phyloP scores from a whole-genome alignment of 2,888 invertebrate genomes.

The Aphrophora alni region DNA sequence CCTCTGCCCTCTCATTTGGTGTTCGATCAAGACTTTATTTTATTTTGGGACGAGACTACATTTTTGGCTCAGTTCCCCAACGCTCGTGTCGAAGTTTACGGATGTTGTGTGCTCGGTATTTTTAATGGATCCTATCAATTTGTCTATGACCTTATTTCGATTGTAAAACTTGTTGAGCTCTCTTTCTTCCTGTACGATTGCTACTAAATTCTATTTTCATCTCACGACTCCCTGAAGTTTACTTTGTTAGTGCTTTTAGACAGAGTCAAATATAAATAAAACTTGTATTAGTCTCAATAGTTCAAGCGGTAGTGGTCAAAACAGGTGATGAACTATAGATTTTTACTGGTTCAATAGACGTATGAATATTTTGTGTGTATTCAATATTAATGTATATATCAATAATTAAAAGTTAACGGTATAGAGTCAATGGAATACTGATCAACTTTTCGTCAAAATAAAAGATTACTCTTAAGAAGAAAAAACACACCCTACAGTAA shows the following conservation, averaged over 20 bases:
- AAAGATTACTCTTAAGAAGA: too few relatives aligned
- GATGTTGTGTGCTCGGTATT: constrained; percentile 35
- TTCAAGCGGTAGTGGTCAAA: too few relatives aligned
- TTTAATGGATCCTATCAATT: constrained; percentile 1
- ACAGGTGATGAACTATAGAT: too few relatives aligned
- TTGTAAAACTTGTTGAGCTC: not conserved
- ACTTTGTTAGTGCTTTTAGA: not conserved
- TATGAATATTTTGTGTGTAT: too few relatives aligned
- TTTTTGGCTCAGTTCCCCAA: constrained; percentile 33
- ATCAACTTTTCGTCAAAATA: too few relatives aligned
- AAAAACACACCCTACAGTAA: too few relatives aligned
- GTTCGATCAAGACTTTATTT: not conserved
- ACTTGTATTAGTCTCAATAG: not conserved
- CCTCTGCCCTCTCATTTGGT: not conserved
- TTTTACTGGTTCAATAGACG: too few relatives aligned
- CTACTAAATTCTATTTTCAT: not conserved
- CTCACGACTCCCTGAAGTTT: not conserved
- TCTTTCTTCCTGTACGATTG: not conserved
- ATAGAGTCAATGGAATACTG: too few relatives aligned
- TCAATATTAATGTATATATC: too few relatives aligned
- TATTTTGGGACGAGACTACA: constrained; percentile 35
- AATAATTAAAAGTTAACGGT: too few relatives aligned
- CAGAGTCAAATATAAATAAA: not conserved
- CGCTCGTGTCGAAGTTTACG: constrained; percentile 33
- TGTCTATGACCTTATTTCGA: constrained; percentile 6